Evolutionary conservation across 2,797 vertebrate species (phyloP).

Genomic region (Phylloscopus collybita): DNA sequence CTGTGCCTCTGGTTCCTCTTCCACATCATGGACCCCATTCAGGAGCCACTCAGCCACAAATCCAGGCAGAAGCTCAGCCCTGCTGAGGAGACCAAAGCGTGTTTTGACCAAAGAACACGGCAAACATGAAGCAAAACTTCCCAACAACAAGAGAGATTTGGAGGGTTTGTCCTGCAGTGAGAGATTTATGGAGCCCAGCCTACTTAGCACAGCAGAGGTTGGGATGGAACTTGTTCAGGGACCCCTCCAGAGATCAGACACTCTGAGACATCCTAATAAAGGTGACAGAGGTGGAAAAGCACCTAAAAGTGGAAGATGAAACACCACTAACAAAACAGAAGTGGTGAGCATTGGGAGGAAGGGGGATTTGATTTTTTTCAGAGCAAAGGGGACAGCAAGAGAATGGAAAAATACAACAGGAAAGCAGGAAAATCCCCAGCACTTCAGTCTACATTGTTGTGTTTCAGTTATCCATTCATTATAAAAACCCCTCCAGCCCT

Average conservation of each 20-base stretch:
- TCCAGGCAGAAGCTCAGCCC: background rate
- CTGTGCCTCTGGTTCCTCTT: background rate
- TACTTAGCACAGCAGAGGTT: background rate
- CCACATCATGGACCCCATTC: background rate
- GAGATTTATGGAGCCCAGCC: background rate
- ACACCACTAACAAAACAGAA: background rate
- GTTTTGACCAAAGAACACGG: background rate
- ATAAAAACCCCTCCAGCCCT: background rate
- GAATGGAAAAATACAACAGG: background rate
- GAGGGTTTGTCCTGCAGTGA: background rate
- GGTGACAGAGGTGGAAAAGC: background rate
- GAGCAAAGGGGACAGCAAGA: background rate
- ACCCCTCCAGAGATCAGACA: background rate
- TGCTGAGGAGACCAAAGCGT: background rate
- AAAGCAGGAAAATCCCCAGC: background rate
- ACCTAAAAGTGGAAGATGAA: background rate
- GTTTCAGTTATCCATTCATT: background rate
- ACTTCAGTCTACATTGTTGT: background rate
- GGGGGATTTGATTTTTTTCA: background rate
- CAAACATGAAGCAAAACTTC: background rate
- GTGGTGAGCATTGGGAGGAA: background rate
- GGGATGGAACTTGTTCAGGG: background rate
- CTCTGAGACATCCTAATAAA: background rate
- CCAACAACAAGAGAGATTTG: background rate
- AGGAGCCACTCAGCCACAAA: background rate